Base-by-base conservation (phyloP, 1,140 invertebrate species). In the Leptopilina clavipes region DNA sequence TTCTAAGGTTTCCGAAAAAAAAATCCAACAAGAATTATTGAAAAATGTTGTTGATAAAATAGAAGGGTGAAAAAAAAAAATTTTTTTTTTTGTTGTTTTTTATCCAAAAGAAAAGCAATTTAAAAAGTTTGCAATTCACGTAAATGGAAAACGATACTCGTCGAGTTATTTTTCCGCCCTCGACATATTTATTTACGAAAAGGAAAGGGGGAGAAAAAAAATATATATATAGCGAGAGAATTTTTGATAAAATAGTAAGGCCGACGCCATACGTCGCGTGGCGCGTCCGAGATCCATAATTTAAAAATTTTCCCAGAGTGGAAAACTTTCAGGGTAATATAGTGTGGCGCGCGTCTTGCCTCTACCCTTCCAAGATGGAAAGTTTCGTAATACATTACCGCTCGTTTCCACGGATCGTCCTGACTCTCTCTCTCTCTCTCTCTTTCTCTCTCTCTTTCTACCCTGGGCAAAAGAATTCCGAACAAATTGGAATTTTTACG, bases 301-400 rank as follows among this genome's bases (percentile, higher is more conserved):
- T 89, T 89, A 89, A 89, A 86, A 89, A 89, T 89, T 40, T 83
- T 84, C 78, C 82, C 81, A 81, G 82, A 88, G 89, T 88, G 84
- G 85, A 88, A 89, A 90, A 90, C 84, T 90, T 89, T 85, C 74
- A 75, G 84, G 81, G 87, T 88, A 88, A 86, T 86, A 87, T 83
- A 86, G 84, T 85, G 85, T 81, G 79, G 78, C 82, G 79, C 79
- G 79, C 79, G 82, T 80, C 78, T 73, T 79, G 22, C 17, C 85
- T 81, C 78, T 83, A 84, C 79, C 79, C 79, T 78, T 78, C 72
- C 77, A 78, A 75, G 59, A 80, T 80, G 79, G 79, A 85, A 89
- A 90, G 83, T 89, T 89, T 89, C 83, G 85, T 90, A 89, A 89
- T 90, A 88, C 87, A 89, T 90, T 89, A 85, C 25, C 83, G 81